These are phyloP conservation scores for Sarcophaga variegata DNA, from an alignment of 2,888 invertebrate species.

Conservation along the genomic window DNA sequence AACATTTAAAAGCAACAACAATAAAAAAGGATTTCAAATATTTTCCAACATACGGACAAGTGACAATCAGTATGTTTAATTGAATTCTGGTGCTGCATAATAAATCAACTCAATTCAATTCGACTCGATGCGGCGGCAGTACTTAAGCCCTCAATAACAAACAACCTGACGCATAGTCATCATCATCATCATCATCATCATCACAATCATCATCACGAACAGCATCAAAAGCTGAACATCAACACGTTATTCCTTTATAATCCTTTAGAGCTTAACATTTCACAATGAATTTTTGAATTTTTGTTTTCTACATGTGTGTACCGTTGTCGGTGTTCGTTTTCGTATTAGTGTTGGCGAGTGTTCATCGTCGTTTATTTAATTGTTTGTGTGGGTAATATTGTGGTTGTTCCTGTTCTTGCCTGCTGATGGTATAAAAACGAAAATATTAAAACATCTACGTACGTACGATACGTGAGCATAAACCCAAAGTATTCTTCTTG, in stretches of 20 bases:
- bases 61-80: constrained; percentile 81
- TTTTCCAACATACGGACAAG: constrained; percentile 80
- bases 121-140: constrained; percentile 72
- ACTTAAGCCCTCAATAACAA: constrained; percentile 75
- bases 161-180: constrained; percentile 72
- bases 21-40: constrained; percentile 39
- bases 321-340: not conserved
- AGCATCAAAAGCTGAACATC: constrained; percentile 67
- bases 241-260: constrained; percentile 69
- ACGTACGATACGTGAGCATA: constrained; percentile 11
- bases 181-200: not conserved
- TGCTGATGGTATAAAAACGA: constrained; percentile 24
- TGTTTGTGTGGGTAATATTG: constrained; percentile 22
- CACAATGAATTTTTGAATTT: constrained; percentile 40
- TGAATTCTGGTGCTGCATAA: constrained; percentile 80
- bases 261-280: constrained; percentile 68
- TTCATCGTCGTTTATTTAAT: not conserved
- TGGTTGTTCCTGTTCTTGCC: constrained; percentile 37
- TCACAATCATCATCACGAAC: not conserved
- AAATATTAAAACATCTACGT: constrained; percentile 23
- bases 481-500: not conserved
- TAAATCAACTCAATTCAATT: constrained; percentile 76
- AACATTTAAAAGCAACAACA: constrained; percentile 28
- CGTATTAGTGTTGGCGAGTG: not conserved
- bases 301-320: not conserved